These are phyloP conservation scores for Tipula lateralis DNA, from an alignment of 2,888 invertebrate genomes.

Conservation along the genomic window DNA sequence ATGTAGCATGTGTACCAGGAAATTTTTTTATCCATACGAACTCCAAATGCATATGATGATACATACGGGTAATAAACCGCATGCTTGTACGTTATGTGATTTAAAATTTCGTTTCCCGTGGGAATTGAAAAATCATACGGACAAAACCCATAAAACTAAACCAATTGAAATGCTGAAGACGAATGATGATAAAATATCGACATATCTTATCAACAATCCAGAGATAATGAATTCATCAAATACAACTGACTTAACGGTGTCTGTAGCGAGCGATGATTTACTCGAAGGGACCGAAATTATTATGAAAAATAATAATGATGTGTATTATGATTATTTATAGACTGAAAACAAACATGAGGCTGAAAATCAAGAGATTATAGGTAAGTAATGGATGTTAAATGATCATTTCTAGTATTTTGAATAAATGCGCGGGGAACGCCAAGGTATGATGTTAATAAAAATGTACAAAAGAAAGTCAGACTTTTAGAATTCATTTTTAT, in stretches of 20 bases:
- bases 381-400: no score
- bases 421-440: no score
- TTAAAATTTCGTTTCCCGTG: conserved; percentile 26
- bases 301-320: not conserved
- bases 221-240: not conserved
- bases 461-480: not conserved
- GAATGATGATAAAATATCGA: not conserved
- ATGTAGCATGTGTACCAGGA: not conserved
- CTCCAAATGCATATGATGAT: conserved; percentile 26
- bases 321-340: conserved; percentile 19
- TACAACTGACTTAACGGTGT: not conserved
- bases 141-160: not conserved
- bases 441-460: not conserved
- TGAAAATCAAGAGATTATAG: not conserved
- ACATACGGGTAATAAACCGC: conserved; percentile 20
- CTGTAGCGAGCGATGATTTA: not conserved
- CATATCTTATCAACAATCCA: not conserved
- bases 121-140: not conserved
- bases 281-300: not conserved
- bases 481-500: not conserved
- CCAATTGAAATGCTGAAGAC: not conserved
- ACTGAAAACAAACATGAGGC: not conserved
- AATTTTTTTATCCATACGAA: conserved; percentile 24
- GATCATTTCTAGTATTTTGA: no score
- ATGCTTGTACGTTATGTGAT: not conserved